A percentile compares a stretch with the other conserved stretches of the same genome.
Evolutionary conservation across 2,797 vertebrate genomes (phyloP).

Genomic region (Gastrophryne carolinensis): DNA sequence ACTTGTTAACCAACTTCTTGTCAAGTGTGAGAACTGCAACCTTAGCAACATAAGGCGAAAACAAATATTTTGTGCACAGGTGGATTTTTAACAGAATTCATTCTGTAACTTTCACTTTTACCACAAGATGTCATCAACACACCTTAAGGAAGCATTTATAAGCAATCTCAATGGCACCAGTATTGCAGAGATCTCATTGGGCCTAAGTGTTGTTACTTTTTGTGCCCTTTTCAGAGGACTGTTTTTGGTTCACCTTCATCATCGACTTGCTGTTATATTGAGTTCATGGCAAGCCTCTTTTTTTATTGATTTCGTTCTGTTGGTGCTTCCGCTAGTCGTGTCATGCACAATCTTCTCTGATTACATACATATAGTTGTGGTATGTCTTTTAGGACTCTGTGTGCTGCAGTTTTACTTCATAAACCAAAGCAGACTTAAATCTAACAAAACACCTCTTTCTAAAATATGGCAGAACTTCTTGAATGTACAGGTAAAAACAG

Average conservation of each 20-base stretch:
- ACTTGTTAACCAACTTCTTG: not conserved
- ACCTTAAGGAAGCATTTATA: constrained; percentile 86
- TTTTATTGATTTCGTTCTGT: constrained; percentile 77
- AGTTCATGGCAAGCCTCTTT: constrained; percentile 67
- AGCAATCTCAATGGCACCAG: constrained; percentile 89
- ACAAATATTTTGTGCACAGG: not conserved
- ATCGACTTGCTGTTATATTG: constrained; percentile 61
- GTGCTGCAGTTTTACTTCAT: constrained; percentile 66
- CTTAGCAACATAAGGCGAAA: not conserved
- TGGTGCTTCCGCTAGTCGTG: constrained; percentile 80
- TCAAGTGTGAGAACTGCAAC: not conserved
- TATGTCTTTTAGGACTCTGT: constrained; percentile 60
- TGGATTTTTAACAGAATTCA: not conserved
- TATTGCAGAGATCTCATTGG: constrained; percentile 78
- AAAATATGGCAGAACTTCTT: constrained; percentile 69
- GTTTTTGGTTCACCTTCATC: constrained; percentile 71
- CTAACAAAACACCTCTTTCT: constrained; percentile 45
- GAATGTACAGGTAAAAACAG: constrained; percentile 65
- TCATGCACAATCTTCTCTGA: constrained; percentile 81
- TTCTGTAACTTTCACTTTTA: constrained; percentile 38
- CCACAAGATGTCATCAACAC: constrained; percentile 76
- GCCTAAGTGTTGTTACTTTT: constrained; percentile 76
- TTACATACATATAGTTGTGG: constrained; percentile 65
- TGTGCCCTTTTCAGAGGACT: constrained; percentile 83
- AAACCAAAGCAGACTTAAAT: constrained; percentile 57